A percentile compares a stretch with the other conserved stretches of the same genome.
Evolutionary conservation across 2,888 invertebrate species (phyloP).

Genomic region (Aleiodes alternator): DNA sequence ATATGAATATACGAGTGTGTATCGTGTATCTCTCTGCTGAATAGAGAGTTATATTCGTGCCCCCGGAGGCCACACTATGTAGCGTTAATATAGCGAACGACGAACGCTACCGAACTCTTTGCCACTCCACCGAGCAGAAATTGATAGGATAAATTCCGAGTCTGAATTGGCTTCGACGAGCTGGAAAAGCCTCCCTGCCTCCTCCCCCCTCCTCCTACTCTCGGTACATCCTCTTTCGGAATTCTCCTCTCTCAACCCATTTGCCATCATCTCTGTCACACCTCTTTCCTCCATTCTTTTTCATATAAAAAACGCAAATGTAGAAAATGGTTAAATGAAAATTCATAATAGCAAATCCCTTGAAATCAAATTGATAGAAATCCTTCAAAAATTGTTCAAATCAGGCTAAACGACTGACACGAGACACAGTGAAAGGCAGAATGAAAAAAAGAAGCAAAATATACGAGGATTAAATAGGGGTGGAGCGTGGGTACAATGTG

Average conservation of each 20-base stretch:
- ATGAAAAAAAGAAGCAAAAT: constrained; percentile 30
- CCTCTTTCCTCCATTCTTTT: constrained; percentile 46
- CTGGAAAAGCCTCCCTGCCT: constrained; percentile 74
- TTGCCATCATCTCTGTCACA: constrained; percentile 45
- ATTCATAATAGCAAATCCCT: constrained; percentile 16
- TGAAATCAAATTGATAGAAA: no score
- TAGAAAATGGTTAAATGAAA: neutral
- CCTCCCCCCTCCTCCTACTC: constrained; percentile 56
- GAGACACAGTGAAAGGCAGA: neutral
- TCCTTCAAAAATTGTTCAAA: neutral
- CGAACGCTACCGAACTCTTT: constrained; percentile 78
- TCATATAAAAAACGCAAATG: constrained; percentile 31
- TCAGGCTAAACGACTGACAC: constrained; percentile 1
- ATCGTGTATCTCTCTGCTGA: constrained; percentile 52
- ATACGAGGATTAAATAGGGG: constrained; percentile 48
- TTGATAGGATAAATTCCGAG: constrained; percentile 81
- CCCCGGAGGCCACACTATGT: constrained; percentile 68
- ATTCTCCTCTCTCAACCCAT: constrained; percentile 41
- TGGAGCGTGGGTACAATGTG: constrained; percentile 51
- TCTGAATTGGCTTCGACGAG: constrained; percentile 80
- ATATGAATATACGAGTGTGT: constrained; percentile 61
- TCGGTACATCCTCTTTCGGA: constrained; percentile 52
- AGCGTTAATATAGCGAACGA: constrained; percentile 74
- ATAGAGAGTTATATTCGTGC: constrained; percentile 56
- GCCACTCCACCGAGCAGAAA: constrained; percentile 81